These are phyloP conservation scores for Arizona elegans DNA, from an alignment of 2,113 vertebrate species.

Conservation along the genomic window DNA sequence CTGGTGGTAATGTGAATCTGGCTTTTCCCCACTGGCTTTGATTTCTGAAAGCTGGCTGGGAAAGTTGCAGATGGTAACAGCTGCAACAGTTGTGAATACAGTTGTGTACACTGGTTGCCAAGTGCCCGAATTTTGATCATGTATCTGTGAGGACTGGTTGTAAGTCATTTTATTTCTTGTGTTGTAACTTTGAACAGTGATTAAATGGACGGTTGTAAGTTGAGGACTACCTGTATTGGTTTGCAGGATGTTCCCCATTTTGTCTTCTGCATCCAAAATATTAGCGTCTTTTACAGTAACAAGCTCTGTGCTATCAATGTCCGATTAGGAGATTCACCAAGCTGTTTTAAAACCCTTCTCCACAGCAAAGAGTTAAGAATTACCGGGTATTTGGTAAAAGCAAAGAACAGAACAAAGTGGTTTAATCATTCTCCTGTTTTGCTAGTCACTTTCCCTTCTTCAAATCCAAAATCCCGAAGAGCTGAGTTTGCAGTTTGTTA, in stretches of 20 bases:
- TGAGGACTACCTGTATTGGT: not conserved
- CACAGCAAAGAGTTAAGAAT: not conserved
- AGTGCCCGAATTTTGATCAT: not conserved
- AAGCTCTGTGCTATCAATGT: too few relatives aligned
- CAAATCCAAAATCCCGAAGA: not conserved
- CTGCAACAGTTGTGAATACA: not conserved
- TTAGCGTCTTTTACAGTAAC: conserved; percentile 22
- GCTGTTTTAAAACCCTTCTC: not conserved
- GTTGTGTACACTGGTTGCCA: not conserved
- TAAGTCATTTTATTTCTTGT: not conserved
- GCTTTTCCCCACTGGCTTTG: not conserved
- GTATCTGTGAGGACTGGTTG: too few relatives aligned
- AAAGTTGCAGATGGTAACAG: not conserved
- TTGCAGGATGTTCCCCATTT: not conserved
- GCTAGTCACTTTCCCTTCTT: not conserved
- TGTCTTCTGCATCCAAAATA: not conserved
- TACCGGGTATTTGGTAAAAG: not conserved
- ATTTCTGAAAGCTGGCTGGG: not conserved
- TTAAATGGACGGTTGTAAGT: too few relatives aligned
- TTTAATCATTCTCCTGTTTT: not conserved
- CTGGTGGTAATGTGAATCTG: not conserved
- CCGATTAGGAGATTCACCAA: not conserved
- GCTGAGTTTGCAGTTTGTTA: not conserved
- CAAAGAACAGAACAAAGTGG: too few relatives aligned
- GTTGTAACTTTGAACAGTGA: too few relatives aligned